phyloP scores from a whole-genome alignment of 2,797 vertebrate genomes.

The Lacerta viridis region DNA sequence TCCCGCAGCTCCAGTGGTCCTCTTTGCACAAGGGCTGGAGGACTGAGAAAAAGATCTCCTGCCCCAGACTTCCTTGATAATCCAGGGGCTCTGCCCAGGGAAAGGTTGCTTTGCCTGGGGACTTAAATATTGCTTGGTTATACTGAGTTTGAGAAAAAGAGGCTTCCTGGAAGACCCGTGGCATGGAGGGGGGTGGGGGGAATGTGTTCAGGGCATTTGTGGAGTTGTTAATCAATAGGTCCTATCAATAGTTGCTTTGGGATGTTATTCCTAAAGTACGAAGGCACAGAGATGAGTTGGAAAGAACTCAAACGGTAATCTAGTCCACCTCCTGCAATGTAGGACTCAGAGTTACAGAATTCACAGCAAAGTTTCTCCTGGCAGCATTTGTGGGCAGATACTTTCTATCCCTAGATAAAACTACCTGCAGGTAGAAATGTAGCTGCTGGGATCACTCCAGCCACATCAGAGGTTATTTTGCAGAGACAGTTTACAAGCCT shows the following conservation, averaged over 20 bases:
- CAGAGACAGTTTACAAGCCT: no score
- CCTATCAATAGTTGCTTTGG: background rate
- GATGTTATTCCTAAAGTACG: background rate
- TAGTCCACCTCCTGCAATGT: no score
- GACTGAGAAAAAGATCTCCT: background rate
- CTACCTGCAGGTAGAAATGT: no score
- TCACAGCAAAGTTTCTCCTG: no score
- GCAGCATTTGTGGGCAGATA: no score
- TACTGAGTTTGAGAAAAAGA: no score
- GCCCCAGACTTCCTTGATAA: background rate
- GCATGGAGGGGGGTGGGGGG: background rate
- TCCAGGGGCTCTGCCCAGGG: background rate
- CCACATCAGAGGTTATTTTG: background rate
- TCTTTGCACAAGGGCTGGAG: background rate
- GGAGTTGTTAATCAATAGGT: background rate
- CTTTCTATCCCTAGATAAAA: no score
- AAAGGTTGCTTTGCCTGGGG: no score
- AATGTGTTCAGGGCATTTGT: background rate
- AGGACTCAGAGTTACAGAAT: no score
- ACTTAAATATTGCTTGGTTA: no score
- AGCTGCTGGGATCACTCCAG: background rate
- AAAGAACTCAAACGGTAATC: background rate
- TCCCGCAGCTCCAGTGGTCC: background rate
- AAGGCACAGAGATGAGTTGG: no score
- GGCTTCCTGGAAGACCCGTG: background rate